These are phyloP conservation scores for Myopa testacea DNA, from an alignment of 2,888 invertebrate genomes.

Conservation along the genomic window DNA sequence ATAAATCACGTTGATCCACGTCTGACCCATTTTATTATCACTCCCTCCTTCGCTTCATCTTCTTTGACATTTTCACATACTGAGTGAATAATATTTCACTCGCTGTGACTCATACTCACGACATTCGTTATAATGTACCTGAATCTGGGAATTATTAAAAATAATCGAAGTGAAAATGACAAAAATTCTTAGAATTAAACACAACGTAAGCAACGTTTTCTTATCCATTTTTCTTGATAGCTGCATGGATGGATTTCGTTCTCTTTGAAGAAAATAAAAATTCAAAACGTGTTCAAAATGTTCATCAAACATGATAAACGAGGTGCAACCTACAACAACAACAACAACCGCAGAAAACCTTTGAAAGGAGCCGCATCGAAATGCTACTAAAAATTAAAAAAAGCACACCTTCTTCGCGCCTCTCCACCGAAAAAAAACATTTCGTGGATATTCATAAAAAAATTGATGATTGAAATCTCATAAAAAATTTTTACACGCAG, in stretches of 20 bases:
- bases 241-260: no score
- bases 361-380: background rate
- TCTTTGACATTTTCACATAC: background rate
- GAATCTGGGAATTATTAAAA: no score
- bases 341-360: background rate
- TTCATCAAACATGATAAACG: conserved; percentile 20
- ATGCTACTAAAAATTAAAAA: background rate
- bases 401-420: background rate
- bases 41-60: background rate
- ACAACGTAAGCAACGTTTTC: no score
- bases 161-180: no score
- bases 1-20: conserved; percentile 48
- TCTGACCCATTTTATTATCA: conserved; percentile 18
- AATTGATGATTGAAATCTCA: conserved; percentile 9
- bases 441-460: background rate
- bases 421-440: background rate
- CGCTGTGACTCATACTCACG: background rate
- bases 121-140: no score
- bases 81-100: background rate
- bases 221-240: no score
- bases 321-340: background rate
- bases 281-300: background rate
- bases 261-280: background rate
- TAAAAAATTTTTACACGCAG: background rate
- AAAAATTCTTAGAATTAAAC: no score